A percentile compares a stretch with the other conserved stretches of the same genome.
These are phyloP conservation scores for Pantherophis guttatus DNA, from an alignment of 2,113 vertebrate species.

Conservation along the genomic window DNA sequence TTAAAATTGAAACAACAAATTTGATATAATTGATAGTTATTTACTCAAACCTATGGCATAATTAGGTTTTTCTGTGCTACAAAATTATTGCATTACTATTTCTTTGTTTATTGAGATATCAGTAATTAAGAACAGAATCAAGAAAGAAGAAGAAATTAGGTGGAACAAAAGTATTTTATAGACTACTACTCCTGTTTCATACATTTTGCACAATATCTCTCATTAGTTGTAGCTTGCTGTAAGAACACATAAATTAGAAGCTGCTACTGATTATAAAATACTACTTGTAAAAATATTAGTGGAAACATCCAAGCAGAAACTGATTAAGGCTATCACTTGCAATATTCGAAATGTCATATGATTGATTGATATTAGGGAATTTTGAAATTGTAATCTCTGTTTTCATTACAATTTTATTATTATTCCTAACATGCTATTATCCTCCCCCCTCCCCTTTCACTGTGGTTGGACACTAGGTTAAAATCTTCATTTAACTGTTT, in stretches of 20 bases:
- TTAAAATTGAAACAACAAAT: not conserved
- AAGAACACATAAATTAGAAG: constrained; percentile 5
- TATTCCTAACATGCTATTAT: not conserved
- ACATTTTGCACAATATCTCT: not conserved
- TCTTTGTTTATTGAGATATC: not conserved
- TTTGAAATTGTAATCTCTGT: not conserved
- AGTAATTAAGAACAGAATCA: not conserved
- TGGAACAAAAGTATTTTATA: constrained; percentile 19
- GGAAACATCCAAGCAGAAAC: not conserved
- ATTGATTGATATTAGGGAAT: not conserved
- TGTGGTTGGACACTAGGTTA: not conserved
- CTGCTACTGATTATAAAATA: constrained; percentile 19
- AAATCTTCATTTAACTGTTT: not conserved
- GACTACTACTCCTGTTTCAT: not conserved
- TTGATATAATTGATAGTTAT: not conserved
- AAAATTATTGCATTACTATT: not conserved
- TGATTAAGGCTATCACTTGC: not conserved
- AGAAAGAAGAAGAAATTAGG: not conserved
- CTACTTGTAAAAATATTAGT: not conserved
- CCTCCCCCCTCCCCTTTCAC: too few species aligned
- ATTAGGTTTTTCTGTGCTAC: not conserved
- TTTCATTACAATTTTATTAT: not conserved
- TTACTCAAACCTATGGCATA: not conserved
- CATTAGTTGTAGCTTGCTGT: constrained; percentile 15
- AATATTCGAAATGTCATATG: not conserved